Evolutionary conservation across 2,797 vertebrate genomes (phyloP).

Genomic region (Coendou prehensilis): DNA sequence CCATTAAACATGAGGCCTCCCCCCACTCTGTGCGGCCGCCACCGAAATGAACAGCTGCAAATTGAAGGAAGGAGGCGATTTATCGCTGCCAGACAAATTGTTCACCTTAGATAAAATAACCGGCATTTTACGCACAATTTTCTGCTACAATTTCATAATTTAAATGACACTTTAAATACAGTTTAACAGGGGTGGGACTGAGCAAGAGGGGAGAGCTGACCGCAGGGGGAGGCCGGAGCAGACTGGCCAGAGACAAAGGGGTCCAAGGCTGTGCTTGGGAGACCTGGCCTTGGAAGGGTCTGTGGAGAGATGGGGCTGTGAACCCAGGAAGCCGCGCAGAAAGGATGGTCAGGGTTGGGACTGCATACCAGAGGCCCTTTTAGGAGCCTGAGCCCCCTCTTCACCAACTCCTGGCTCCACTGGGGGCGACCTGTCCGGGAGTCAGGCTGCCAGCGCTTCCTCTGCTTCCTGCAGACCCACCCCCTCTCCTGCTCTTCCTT

Average conservation of each 20-base stretch:
- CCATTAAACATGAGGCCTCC: slow-evolving; percentile 99
- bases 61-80: slow-evolving; percentile 93
- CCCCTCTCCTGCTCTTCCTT: slow-evolving; percentile 79
- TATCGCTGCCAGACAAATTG: slow-evolving; percentile 94
- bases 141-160: slow-evolving; percentile 92
- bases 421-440: slow-evolving; percentile 4
- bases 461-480: slow-evolving; percentile 70
- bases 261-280: not conserved
- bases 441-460: not conserved
- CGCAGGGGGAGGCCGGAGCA: not conserved
- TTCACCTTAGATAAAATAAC: slow-evolving; percentile 94
- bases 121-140: slow-evolving; percentile 93
- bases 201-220: slow-evolving; percentile 30
- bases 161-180: slow-evolving; percentile 93
- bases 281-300: not conserved
- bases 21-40: slow-evolving; percentile 89
- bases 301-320: not conserved
- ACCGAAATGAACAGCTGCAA: slow-evolving; percentile 93
- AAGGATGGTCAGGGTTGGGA: rapidly evolving
- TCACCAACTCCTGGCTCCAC: not conserved
- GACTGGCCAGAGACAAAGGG: slow-evolving; percentile 81
- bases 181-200: slow-evolving; percentile 86
- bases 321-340: not conserved
- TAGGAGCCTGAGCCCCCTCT: not conserved
- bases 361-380: not conserved